Evolutionary conservation across 2,113 vertebrate genomes (phyloP).

Genomic region (Oceanites oceanicus): DNA sequence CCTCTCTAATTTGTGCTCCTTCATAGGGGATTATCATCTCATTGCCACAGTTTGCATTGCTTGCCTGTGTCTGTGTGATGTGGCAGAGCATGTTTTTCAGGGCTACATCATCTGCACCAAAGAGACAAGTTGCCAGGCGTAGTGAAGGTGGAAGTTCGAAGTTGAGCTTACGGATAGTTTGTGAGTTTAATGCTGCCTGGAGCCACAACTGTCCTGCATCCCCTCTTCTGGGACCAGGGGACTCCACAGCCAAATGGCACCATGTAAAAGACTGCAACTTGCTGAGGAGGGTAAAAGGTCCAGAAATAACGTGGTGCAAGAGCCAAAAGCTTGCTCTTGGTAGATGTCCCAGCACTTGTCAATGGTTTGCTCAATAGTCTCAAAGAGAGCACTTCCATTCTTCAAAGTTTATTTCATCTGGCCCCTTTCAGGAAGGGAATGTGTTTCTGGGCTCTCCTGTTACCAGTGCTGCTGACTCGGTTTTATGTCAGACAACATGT

Average conservation of each 20-base stretch:
- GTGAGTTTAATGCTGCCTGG: background rate
- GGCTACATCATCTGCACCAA: background rate
- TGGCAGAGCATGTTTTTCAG: background rate
- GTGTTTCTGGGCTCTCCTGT: background rate
- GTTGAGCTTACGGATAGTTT: background rate
- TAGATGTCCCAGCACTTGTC: background rate
- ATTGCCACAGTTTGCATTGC: background rate
- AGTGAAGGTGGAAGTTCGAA: background rate
- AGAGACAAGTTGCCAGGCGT: background rate
- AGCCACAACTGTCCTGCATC: background rate
- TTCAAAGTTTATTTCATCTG: background rate
- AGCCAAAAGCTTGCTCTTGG: background rate
- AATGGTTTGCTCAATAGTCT: background rate
- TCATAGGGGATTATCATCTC: background rate
- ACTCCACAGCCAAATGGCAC: background rate
- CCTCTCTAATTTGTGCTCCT: background rate
- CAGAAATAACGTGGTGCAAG: background rate
- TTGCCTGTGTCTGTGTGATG: background rate
- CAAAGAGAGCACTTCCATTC: background rate
- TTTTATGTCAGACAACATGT: rapidly evolving
- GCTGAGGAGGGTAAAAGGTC: background rate
- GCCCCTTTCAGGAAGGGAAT: background rate
- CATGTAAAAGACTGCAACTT: background rate
- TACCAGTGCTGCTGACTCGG: background rate
- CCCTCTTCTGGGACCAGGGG: background rate